These are phyloP conservation scores for Poliocrania exsul DNA, from an alignment of 2,797 vertebrate genomes.

Conservation along the genomic window DNA sequence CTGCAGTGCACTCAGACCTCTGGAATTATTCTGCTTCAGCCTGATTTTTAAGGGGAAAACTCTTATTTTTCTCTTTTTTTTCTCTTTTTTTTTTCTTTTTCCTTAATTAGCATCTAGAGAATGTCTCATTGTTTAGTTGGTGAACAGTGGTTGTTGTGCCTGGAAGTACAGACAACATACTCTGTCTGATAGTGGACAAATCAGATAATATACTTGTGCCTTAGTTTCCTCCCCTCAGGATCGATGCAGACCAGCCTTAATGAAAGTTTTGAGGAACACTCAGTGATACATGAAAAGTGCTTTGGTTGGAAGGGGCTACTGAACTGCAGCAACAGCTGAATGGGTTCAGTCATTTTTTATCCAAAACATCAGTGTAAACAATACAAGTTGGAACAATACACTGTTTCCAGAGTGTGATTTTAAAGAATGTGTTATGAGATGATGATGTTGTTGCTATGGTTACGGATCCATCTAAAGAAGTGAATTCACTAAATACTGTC, in stretches of 20 bases:
- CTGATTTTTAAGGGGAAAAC: neutral
- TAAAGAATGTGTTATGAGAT: slow-evolving; percentile 3
- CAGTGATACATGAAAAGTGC: accelerated
- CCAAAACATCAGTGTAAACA: slow-evolving; percentile 14
- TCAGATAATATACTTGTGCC: neutral
- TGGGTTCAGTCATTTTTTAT: neutral
- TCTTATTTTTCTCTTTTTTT: neutral
- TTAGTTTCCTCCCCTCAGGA: neutral
- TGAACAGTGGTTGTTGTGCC: neutral
- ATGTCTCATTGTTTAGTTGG: neutral
- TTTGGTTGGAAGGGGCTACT: neutral
- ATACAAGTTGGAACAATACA: neutral
- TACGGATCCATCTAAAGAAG: slow-evolving; percentile 25
- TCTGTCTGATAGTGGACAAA: neutral
- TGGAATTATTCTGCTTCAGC: neutral
- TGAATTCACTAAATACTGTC: neutral
- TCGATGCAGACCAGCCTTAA: neutral
- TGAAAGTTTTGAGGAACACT: neutral
- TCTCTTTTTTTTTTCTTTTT: too few species aligned
- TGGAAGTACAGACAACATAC: neutral
- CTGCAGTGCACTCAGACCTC: neutral
- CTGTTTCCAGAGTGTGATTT: slow-evolving; percentile 26
- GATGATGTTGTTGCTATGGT: slow-evolving; percentile 34
- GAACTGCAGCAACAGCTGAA: neutral
- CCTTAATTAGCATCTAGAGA: neutral